These are phyloP conservation scores for Spongilla lacustris DNA, from an alignment of 37 sponge, comb jelly and placozoan genomes.

Conservation along the genomic window DNA sequence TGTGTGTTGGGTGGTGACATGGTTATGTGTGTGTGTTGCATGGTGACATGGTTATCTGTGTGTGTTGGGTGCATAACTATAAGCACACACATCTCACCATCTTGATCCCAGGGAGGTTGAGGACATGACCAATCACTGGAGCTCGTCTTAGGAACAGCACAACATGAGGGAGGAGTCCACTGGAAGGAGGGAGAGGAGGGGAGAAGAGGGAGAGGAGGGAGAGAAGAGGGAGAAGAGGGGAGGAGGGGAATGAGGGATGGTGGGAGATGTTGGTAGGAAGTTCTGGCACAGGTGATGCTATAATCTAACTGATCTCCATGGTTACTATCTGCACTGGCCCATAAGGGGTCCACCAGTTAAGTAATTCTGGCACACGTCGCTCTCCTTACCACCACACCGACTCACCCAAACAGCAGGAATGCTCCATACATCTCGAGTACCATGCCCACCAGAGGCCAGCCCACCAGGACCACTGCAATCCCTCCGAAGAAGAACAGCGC, in stretches of 20 bases:
- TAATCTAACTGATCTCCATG: not conserved
- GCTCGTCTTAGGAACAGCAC: constrained; percentile 82
- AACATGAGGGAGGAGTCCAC: constrained; percentile 89
- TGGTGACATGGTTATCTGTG: too few species aligned
- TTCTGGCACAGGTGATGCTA: not conserved
- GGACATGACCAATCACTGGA: constrained; percentile 85
- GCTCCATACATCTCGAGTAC: constrained; percentile 92
- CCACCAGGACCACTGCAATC: constrained; percentile 85
- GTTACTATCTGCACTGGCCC: not conserved
- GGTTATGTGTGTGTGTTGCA: too few species aligned
- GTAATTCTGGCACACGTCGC: too few species aligned
- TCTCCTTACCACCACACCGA: not conserved
- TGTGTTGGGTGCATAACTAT: too few species aligned
- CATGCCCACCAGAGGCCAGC: constrained; percentile 97
- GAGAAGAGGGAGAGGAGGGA: not conserved
- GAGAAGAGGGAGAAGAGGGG: not conserved
- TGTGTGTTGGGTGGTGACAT: too few species aligned
- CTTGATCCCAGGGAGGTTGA: constrained; percentile 89
- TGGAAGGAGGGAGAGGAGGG: constrained; percentile 5
- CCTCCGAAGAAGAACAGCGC: constrained; percentile 92
- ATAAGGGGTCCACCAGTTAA: too few species aligned
- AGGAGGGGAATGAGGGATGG: not conserved
- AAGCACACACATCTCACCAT: constrained; percentile 56
- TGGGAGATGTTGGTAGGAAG: not conserved
- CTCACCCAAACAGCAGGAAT: constrained; percentile 89